A percentile compares a stretch with the other conserved stretches of the same genome.
Conservation (phyloP, 2,888 invertebrate genomes). For the Aleiodes leptofemur region DNA sequence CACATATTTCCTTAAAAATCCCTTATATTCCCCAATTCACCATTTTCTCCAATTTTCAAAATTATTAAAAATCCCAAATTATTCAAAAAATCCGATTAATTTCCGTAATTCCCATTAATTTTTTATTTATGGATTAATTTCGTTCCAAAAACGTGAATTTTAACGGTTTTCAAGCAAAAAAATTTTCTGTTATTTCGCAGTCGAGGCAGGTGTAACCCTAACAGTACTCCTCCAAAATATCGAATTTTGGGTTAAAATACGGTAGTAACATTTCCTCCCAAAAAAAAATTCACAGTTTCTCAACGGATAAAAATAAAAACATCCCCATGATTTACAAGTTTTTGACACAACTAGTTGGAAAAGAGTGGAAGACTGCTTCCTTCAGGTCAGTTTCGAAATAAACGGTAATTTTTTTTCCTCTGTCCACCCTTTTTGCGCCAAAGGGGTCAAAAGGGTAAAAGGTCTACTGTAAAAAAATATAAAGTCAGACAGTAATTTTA, state of each 20-base stretch:
- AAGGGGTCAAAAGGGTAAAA: conserved; percentile 58
- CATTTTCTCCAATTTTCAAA: too few relatives aligned
- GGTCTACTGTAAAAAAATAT: conserved; percentile 60
- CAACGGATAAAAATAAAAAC: conserved; percentile 9
- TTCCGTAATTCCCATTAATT: too few relatives aligned
- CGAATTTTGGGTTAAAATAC: conserved; percentile 66
- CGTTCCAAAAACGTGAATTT: too few relatives aligned
- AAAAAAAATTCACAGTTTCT: conserved; percentile 33
- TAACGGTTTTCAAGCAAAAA: neutral
- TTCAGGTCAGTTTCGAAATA: neutral
- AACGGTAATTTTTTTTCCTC: conserved; percentile 19
- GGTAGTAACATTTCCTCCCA: conserved; percentile 61
- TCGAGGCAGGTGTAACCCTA: neutral
- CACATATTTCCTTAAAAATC: too few relatives aligned
- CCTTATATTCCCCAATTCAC: too few relatives aligned
- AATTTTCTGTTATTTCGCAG: neutral
- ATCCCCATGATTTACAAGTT: conserved; percentile 15
- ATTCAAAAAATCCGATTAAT: too few relatives aligned
- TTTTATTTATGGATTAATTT: too few relatives aligned
- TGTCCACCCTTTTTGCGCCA: conserved; percentile 8
- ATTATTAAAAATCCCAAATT: too few relatives aligned
- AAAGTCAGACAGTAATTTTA: conserved; percentile 66
- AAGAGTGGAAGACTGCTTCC: neutral
- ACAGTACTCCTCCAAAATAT: conserved; percentile 56
- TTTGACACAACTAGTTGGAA: neutral